These are phyloP conservation scores for Erpetoichthys calabaricus DNA, from an alignment of 2,797 vertebrate species.

Conservation along the genomic window DNA sequence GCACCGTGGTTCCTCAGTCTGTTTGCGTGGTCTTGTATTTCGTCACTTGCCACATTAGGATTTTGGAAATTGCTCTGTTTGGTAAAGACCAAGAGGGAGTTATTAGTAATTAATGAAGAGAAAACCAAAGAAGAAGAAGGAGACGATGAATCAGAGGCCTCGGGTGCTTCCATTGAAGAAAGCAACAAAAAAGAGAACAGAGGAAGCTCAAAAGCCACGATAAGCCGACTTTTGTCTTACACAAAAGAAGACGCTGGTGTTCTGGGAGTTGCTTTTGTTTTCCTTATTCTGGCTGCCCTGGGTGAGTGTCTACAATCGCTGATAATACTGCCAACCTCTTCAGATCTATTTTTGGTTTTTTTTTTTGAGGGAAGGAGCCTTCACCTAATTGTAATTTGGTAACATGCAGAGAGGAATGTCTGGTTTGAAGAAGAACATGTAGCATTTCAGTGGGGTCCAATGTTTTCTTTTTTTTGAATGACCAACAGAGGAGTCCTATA, in stretches of 20 bases:
- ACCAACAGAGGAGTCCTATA: no score
- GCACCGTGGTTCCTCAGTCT: conserved; percentile 74
- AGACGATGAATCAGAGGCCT: background rate
- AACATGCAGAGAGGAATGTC: no score
- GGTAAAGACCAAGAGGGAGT: conserved; percentile 24
- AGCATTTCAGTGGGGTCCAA: no score
- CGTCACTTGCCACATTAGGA: conserved; percentile 41
- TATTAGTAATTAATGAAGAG: background rate
- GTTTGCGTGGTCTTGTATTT: conserved; percentile 68
- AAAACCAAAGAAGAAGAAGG: conserved; percentile 25
- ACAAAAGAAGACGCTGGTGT: conserved; percentile 62
- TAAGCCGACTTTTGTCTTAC: conserved; percentile 72
- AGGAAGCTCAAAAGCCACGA: conserved; percentile 54
- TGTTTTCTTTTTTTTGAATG: no score
- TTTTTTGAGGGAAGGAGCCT: no score
- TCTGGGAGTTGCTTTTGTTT: conserved; percentile 61
- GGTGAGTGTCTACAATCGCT: conserved; percentile 52
- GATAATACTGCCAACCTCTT: no score
- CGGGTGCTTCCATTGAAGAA: background rate
- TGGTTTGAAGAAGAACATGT: no score
- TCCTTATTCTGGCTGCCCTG: conserved; percentile 70
- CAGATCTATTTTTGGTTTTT: background rate
- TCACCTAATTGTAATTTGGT: no score
- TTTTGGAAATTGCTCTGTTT: conserved; percentile 64
- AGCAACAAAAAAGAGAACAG: conserved; percentile 7